Percentiles rank a stretch among this genome's conserved stretches.
Conservation (phyloP, 2,888 invertebrate genomes). For the Ennomos erosarius region DNA sequence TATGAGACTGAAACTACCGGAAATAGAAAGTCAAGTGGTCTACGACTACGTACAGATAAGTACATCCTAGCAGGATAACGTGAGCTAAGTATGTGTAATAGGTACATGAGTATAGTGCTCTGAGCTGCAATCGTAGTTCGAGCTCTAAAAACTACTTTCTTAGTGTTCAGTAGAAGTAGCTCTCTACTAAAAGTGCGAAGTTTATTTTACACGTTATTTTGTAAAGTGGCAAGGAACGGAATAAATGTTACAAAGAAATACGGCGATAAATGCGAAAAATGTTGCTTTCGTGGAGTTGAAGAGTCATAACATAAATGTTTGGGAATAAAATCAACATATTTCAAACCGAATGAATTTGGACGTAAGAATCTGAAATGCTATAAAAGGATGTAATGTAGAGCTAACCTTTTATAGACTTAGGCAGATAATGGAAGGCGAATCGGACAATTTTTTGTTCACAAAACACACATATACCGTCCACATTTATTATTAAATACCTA, state of each 20-base stretch:
- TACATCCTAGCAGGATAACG: constrained; percentile 57
- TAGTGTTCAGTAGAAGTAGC: constrained; percentile 32
- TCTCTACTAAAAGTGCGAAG: constrained; percentile 32
- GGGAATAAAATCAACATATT: constrained; percentile 14
- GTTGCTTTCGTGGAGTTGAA: constrained; percentile 16
- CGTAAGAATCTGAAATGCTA: constrained; percentile 1
- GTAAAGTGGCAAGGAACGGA: constrained; percentile 13
- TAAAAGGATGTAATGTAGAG: not conserved
- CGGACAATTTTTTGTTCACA: not conserved
- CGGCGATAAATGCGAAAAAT: constrained; percentile 15
- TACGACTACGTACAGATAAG: constrained; percentile 66
- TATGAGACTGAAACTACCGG: constrained; percentile 60
- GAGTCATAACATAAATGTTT: constrained; percentile 18
- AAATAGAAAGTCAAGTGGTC: constrained; percentile 78
- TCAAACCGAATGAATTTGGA: not conserved
- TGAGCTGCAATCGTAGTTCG: constrained; percentile 24
- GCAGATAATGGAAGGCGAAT: not conserved
- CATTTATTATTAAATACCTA: too few species aligned
- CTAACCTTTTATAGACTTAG: constrained; percentile 1
- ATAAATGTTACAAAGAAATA: constrained; percentile 16
- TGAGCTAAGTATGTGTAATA: constrained; percentile 39
- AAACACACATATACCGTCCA: too few species aligned
- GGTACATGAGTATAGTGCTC: too few species aligned
- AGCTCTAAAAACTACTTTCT: constrained; percentile 28
- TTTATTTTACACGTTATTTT: constrained; percentile 34